Percentiles rank a stretch among this genome's conserved stretches.
Evolutionary conservation across 2,113 vertebrate species (phyloP).

Genomic region (Enhydra lutris): DNA sequence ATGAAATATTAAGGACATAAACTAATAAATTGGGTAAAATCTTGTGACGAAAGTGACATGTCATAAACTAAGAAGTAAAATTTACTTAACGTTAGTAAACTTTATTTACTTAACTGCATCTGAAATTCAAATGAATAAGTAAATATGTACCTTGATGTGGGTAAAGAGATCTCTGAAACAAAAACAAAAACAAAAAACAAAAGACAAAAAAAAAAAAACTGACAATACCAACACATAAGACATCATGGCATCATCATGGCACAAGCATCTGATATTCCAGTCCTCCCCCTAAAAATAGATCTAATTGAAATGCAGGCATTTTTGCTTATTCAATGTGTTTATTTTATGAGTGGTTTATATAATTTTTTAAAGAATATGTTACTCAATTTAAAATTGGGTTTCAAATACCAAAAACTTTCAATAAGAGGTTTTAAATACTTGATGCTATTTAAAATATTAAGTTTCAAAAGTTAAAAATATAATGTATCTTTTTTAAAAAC

Average conservation of each 20-base stretch:
- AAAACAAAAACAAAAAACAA: neutral
- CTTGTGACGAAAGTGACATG: neutral
- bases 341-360: neutral
- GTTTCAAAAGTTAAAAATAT: neutral
- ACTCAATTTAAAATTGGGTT: neutral
- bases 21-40: neutral
- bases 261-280: neutral
- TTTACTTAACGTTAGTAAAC: neutral
- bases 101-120: neutral
- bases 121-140: neutral
- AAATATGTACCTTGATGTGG: neutral
- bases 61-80: neutral
- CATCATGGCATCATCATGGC: accelerated
- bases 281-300: neutral
- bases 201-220: too few species aligned
- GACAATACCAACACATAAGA: neutral
- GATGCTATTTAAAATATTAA: neutral
- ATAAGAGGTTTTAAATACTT: neutral
- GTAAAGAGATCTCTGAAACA: neutral
- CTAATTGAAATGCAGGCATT: neutral
- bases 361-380: neutral
- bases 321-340: neutral
- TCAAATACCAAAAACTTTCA: neutral
- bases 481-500: neutral
- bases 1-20: neutral